Base-by-base conservation (phyloP, 2,888 invertebrate species). In the Drosophila lacicola region DNA sequence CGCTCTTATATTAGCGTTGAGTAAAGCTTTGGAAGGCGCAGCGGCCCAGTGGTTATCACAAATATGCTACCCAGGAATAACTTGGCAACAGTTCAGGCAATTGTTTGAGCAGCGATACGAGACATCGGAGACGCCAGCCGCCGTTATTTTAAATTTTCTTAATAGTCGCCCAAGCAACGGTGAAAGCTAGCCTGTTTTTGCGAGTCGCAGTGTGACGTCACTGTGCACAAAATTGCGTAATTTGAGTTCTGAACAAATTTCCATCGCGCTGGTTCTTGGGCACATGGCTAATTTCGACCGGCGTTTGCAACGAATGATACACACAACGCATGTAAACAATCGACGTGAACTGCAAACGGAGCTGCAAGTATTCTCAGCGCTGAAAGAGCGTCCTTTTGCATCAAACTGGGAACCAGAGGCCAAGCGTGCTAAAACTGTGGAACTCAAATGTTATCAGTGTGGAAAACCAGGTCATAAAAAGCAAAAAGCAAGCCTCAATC, bases 11-110 rank as follows among this genome's bases (percentile, higher is more conserved):
- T 21, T 34, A 19, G 36, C 44, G 4, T n/a, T 45, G 9, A 25
- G 11, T 9, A 45, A 55, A 13, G 9, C 29, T 33, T 8, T 54
- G 4, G 54, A 54, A 34, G 54, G 54, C 13, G 21, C 34, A 5
- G 29, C 54, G 5, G 33, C 54, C 3, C 54, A 54, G n/a, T 42
- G 54, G 54, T 13, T 44, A 14, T 44, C 44, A 2, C 21, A 54
- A 34, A 19, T 44, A 13, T 54, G 44, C n/a, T 54, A 42, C 6
- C 21, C 45, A 21, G 45, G 45, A 8, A 45, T 45, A 5, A 45
- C 45, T 8, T 44, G 54, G 42, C 11, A 3, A 14, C 17, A 54
- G 11, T 44, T 54, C 19, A 44, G 17, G 9, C 33, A 54, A 9
- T 6, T 54, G 3, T 56, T 56, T n/a, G 25, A 36, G 14, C 37